Conservation (phyloP, 2,113 vertebrate genomes). For the Thinocorus orbignyianus region DNA sequence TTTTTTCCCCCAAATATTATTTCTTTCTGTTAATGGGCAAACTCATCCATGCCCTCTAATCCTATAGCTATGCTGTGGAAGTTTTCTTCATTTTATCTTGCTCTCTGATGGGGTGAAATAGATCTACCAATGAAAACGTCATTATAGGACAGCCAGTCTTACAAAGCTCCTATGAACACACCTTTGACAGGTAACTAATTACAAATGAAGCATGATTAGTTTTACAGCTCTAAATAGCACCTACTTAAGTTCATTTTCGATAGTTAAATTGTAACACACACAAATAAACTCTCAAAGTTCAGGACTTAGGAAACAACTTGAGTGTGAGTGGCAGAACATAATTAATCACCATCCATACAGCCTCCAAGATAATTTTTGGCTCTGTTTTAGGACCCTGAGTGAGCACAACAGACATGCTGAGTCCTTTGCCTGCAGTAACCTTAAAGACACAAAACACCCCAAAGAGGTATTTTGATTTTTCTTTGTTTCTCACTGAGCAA, state of each 20-base stretch:
- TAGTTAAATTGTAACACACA: neutral
- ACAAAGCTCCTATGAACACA: neutral
- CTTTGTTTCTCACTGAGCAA: neutral
- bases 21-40: neutral
- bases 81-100: neutral
- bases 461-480: neutral
- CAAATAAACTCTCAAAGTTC: neutral
- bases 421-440: neutral
- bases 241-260: neutral
- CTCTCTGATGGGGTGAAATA: neutral
- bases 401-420: neutral
- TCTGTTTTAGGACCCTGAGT: neutral
- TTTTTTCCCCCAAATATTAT: neutral
- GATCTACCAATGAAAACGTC: neutral
- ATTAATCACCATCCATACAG: neutral
- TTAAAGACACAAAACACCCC: neutral
- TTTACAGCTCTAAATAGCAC: neutral
- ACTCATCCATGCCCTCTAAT: neutral
- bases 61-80: neutral
- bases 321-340: neutral
- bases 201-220: neutral
- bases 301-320: neutral
- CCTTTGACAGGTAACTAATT: neutral
- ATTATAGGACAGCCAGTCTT: neutral
- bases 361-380: neutral